Evolutionary conservation across 2,888 invertebrate genomes (phyloP).

Genomic region (Diaphora mendica): DNA sequence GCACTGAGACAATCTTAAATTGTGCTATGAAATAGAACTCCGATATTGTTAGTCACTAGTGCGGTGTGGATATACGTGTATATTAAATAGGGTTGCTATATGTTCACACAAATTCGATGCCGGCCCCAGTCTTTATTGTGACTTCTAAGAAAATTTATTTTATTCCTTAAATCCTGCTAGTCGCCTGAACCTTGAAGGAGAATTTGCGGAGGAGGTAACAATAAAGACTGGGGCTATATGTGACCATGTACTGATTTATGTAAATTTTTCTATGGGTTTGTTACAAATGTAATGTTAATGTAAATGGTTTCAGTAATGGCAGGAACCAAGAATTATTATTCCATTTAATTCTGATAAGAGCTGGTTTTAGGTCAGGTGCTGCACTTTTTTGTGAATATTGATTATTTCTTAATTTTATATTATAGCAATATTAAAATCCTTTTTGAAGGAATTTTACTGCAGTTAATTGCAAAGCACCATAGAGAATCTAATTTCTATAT

Average conservation of each 20-base stretch:
- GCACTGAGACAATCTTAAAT: constrained; percentile 73
- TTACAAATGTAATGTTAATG: constrained; percentile 72
- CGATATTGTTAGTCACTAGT: constrained; percentile 69
- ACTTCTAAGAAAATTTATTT: constrained; percentile 33
- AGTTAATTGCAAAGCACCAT: constrained; percentile 67
- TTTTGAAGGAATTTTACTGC: constrained; percentile 60
- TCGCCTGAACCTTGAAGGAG: constrained; percentile 26
- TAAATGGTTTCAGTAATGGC: constrained; percentile 59
- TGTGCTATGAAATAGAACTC: constrained; percentile 79
- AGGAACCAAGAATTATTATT: constrained; percentile 59
- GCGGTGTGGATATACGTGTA: constrained; percentile 75
- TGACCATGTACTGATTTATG: constrained; percentile 82
- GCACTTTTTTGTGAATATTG: constrained; percentile 64
- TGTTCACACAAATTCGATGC: constrained; percentile 74
- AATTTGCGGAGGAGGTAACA: constrained; percentile 43
- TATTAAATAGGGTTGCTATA: constrained; percentile 69
- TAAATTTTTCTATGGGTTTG: constrained; percentile 85
- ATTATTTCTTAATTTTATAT: constrained; percentile 57
- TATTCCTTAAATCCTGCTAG: neutral
- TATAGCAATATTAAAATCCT: constrained; percentile 49
- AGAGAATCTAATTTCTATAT: constrained; percentile 75
- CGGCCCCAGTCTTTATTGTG: constrained; percentile 77
- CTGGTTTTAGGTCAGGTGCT: constrained; percentile 73
- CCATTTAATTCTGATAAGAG: constrained; percentile 59
- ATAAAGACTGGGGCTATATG: constrained; percentile 78